Conservation (phyloP, 2,113 vertebrate genomes). For the Hydrolagus affinis region DNA sequence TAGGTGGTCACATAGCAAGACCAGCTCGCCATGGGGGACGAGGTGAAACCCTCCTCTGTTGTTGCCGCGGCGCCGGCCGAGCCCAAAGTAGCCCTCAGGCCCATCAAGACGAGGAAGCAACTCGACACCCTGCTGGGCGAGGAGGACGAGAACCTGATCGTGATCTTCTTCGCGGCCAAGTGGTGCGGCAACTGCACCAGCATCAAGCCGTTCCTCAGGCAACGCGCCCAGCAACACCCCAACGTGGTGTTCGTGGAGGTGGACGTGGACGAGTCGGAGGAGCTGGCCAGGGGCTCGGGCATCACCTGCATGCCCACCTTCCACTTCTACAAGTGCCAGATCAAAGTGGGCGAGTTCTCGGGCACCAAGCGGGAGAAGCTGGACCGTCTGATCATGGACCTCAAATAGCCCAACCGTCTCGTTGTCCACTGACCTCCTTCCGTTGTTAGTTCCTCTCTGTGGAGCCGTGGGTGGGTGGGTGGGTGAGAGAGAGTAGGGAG, state of each 20-base stretch:
- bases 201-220: constrained; percentile 10
- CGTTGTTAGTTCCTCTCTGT: too few species aligned
- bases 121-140: not conserved
- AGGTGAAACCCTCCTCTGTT: too few species aligned
- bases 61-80: not conserved
- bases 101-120: not conserved
- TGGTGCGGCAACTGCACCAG: constrained; percentile 8
- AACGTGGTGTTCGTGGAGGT: constrained; percentile 22
- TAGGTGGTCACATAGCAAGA: too few species aligned
- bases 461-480: too few species aligned
- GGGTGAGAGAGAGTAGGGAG: too few species aligned
- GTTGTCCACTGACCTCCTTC: too few species aligned
- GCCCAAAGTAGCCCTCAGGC: not conserved
- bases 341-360: not conserved
- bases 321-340: constrained; percentile 20
- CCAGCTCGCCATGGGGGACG: too few species aligned
- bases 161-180: not conserved
- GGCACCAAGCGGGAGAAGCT: constrained; percentile 14
- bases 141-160: constrained; percentile 10
- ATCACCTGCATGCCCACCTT: constrained; percentile 27
- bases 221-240: not conserved
- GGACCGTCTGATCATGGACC: not conserved
- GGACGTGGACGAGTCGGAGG: constrained; percentile 26
- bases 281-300: not conserved
- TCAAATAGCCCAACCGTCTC: not conserved